Percentiles rank a stretch among this genome's conserved stretches.
These are phyloP conservation scores for Limonius californicus DNA, from an alignment of 1,140 invertebrate genomes.

Conservation along the genomic window DNA sequence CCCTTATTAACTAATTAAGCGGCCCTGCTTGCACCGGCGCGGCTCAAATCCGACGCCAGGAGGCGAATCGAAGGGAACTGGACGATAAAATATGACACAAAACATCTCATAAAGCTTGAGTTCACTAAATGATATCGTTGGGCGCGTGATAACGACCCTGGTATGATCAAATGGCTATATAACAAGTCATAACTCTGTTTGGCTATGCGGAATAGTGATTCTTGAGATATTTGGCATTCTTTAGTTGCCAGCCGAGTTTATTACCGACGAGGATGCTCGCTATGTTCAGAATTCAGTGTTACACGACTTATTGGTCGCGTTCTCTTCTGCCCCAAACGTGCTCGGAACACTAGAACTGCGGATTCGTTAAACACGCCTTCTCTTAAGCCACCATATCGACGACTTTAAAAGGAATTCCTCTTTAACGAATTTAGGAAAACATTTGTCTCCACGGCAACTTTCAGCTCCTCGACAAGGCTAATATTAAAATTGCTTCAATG, in stretches of 20 bases:
- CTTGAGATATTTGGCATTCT: constrained; percentile 32
- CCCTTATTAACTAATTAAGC: constrained; percentile 8
- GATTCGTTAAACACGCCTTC: constrained; percentile 1
- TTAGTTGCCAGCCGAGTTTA: constrained; percentile 27
- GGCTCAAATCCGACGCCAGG: neutral
- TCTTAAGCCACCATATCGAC: no score
- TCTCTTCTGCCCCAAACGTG: neutral
- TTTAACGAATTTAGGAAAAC: no score
- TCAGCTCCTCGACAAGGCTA: no score
- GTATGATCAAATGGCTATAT: constrained; percentile 35
- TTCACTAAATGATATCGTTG: constrained; percentile 27
- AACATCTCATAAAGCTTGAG: constrained; percentile 16
- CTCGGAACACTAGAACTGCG: neutral
- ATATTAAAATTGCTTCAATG: no score
- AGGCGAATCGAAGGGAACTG: neutral
- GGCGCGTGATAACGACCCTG: constrained; percentile 26
- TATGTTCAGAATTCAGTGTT: constrained; percentile 15
- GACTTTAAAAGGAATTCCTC: no score
- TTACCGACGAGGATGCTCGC: constrained; percentile 23
- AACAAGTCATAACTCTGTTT: constrained; percentile 39
- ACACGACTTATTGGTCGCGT: constrained; percentile 2
- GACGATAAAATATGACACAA: constrained; percentile 15
- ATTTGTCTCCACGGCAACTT: no score
- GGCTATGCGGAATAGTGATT: constrained; percentile 32
- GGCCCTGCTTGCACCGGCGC: neutral